Evolutionary conservation across 2,797 vertebrate genomes (phyloP).

Genomic region (Muscicapa comitata): DNA sequence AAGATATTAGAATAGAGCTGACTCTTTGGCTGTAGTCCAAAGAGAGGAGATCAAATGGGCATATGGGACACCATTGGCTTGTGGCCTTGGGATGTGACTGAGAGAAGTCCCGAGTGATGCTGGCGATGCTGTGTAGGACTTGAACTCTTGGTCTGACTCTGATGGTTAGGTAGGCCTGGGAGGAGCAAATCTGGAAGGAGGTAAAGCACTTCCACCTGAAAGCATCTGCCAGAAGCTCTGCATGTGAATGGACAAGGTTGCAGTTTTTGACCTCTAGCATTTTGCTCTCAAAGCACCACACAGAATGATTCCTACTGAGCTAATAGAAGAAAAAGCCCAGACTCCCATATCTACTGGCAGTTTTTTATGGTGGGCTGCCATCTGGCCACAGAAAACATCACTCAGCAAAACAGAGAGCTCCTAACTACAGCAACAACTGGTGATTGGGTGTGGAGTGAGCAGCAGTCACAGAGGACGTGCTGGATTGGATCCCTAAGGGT

Average conservation of each 20-base stretch:
- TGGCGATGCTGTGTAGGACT: neutral
- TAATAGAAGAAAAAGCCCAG: neutral
- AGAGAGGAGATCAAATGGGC: conserved; percentile 24
- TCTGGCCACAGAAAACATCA: neutral
- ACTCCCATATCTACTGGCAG: neutral
- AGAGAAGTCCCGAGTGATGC: neutral
- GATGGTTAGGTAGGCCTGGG: neutral
- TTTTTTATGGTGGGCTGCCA: neutral
- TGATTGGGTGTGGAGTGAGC: neutral
- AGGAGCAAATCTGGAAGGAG: neutral
- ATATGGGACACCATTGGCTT: neutral
- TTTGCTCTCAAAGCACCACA: neutral
- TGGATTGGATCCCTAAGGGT: neutral
- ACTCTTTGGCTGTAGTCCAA: conserved; percentile 27
- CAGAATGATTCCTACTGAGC: neutral
- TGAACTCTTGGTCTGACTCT: neutral
- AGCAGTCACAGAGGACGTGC: neutral
- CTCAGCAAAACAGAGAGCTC: neutral
- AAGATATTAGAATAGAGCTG: conserved; percentile 34
- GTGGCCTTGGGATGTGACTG: neutral
- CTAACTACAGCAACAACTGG: neutral
- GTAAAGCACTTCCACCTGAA: neutral
- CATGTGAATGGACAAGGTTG: neutral
- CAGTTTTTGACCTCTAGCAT: neutral
- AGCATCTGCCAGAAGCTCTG: neutral